Evolutionary conservation across 2,113 vertebrate species (phyloP).

Genomic region (Hydrolagus affinis): DNA sequence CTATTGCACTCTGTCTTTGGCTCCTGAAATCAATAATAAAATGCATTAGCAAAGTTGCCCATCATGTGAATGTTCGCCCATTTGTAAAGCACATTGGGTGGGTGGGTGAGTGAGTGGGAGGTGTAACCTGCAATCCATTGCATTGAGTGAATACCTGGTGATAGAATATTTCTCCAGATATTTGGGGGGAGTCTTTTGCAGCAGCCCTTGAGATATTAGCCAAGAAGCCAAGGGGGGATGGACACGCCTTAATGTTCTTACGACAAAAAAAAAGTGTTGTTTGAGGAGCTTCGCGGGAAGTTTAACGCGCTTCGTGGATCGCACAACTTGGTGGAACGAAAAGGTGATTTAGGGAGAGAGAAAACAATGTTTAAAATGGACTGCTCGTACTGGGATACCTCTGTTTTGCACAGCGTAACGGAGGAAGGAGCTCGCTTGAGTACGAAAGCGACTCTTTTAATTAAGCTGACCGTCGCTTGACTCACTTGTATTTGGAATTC

Average conservation of each 20-base stretch:
- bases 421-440: neutral
- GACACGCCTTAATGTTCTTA: too few species aligned
- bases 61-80: neutral
- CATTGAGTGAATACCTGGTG: neutral
- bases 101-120: too few species aligned
- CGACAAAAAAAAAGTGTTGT: neutral
- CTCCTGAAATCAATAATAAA: conserved; percentile 46
- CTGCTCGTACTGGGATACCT: too few species aligned
- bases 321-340: neutral
- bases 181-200: too few species aligned
- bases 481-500: neutral
- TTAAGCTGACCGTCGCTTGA: neutral
- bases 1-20: conserved; percentile 58
- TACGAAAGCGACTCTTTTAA: too few species aligned
- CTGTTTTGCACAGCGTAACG: too few species aligned
- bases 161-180: neutral
- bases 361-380: neutral
- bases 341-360: neutral
- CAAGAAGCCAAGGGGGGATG: too few species aligned
- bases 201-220: neutral
- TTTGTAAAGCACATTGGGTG: neutral
- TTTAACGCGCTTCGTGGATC: neutral
- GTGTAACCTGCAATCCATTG: neutral
- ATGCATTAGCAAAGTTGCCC: neutral
- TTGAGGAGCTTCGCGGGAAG: neutral